These are phyloP conservation scores for Poeciliopsis gracilis DNA, from an alignment of 2,797 vertebrate species.

Conservation along the genomic window DNA sequence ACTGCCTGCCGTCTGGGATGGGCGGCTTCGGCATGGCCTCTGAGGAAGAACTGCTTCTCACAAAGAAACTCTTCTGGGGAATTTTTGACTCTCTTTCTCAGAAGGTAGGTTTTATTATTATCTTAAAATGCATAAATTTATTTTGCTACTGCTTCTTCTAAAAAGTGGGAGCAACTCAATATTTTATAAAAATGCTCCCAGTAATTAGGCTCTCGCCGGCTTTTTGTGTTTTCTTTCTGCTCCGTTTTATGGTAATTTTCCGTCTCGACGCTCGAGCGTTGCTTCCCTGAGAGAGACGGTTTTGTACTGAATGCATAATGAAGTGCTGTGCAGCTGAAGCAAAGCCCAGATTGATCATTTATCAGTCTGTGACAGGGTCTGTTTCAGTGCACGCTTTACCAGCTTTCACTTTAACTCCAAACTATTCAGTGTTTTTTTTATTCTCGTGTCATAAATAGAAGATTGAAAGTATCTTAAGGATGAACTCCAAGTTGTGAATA, in stretches of 20 bases:
- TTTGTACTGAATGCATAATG: not conserved
- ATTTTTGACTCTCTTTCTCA: constrained; percentile 96
- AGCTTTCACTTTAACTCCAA: constrained; percentile 11
- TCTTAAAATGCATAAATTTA: not conserved
- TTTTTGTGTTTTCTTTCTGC: constrained; percentile 7
- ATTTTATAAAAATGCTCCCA: constrained; percentile 4
- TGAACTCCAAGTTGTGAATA: not conserved
- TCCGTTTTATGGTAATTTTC: not conserved
- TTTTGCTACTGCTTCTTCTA: not conserved
- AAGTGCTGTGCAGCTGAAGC: constrained; percentile 48
- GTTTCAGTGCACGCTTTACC: constrained; percentile 26
- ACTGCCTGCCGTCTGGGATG: constrained; percentile 94
- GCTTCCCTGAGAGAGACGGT: constrained; percentile 39
- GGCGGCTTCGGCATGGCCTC: constrained; percentile 90
- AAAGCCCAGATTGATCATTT: constrained; percentile 67
- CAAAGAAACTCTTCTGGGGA: constrained; percentile 99
- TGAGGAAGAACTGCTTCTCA: constrained; percentile 94
- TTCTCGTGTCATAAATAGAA: not conserved
- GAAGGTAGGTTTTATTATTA: constrained; percentile 81
- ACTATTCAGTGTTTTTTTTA: not conserved
- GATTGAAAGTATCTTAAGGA: not conserved
- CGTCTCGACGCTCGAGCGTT: constrained; percentile 17
- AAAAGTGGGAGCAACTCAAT: not conserved
- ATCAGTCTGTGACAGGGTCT: constrained; percentile 60
- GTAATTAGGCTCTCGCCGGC: not conserved